These are phyloP conservation scores for Forbesichthys papilliferus DNA, from an alignment of 2,113 vertebrate genomes.

Conservation along the genomic window DNA sequence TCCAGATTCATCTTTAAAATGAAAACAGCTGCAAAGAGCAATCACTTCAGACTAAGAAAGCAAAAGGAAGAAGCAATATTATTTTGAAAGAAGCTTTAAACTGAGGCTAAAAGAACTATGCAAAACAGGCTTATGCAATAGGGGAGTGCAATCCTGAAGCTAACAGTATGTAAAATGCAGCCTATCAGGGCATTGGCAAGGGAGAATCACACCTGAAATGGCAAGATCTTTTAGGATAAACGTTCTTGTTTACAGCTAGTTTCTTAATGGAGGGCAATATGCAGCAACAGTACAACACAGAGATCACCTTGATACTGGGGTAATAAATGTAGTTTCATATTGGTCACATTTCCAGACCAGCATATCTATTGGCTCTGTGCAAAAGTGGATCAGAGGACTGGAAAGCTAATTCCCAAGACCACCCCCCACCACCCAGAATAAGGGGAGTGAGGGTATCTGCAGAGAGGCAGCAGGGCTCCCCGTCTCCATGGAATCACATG, in stretches of 20 bases:
- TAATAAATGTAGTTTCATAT: conserved; percentile 11
- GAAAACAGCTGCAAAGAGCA: conserved; percentile 46
- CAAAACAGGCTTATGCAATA: conserved; percentile 53
- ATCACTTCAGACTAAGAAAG: conserved; percentile 45
- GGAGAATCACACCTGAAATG: conserved; percentile 11
- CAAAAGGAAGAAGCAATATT: conserved; percentile 50
- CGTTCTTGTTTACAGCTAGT: conserved; percentile 41
- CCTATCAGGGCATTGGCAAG: conserved; percentile 7
- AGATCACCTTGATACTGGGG: conserved; percentile 52
- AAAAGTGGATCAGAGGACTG: conserved; percentile 72
- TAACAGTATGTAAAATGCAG: background rate
- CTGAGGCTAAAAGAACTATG: conserved; percentile 46
- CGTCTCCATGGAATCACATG: conserved; percentile 41
- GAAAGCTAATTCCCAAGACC: conserved; percentile 70
- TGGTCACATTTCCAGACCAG: conserved; percentile 53
- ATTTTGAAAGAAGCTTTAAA: conserved; percentile 40
- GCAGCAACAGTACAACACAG: conserved; percentile 43
- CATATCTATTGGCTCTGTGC: conserved; percentile 58
- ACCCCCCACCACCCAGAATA: conserved; percentile 46
- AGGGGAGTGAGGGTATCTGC: conserved; percentile 23
- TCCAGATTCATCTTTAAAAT: conserved; percentile 32
- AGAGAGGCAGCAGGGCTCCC: conserved; percentile 35
- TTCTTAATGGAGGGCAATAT: conserved; percentile 42
- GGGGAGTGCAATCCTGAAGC: conserved; percentile 31
- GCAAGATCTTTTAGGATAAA: conserved; percentile 15